Conservation (phyloP, 2,797 vertebrate genomes). For the Pangasius mekongensis region DNA sequence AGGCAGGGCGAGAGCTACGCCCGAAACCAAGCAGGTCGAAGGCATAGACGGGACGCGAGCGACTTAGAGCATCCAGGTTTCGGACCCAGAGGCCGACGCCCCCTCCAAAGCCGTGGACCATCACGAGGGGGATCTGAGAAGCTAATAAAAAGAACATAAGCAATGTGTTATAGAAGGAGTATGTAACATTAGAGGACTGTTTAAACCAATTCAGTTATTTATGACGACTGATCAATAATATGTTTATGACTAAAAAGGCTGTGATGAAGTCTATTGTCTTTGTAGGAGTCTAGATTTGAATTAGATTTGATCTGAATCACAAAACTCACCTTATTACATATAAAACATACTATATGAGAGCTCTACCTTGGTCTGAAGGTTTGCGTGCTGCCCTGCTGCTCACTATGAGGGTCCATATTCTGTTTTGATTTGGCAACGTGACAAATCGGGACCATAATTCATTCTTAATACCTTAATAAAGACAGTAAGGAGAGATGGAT, state of each 20-base stretch:
- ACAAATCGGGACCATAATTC: constrained; percentile 86
- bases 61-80: constrained; percentile 82
- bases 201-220: not conserved
- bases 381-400: constrained; percentile 66
- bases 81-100: constrained; percentile 90
- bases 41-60: constrained; percentile 75
- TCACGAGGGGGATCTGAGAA: constrained; percentile 82
- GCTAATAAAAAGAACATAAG: constrained; percentile 42
- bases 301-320: too few relatives aligned
- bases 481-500: not conserved
- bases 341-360: not conserved
- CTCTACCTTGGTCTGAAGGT: constrained; percentile 36
- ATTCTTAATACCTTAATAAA: constrained; percentile 82
- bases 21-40: constrained; percentile 92
- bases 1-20: constrained; percentile 84
- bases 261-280: not conserved
- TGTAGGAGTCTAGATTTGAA: not conserved
- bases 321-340: not conserved
- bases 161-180: not conserved
- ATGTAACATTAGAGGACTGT: not conserved
- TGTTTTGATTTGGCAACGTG: constrained; percentile 82
- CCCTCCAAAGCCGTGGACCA: constrained; percentile 92
- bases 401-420: constrained; percentile 87
- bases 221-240: not conserved
- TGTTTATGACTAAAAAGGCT: not conserved